Conservation (phyloP, 2,888 invertebrate genomes). For the Diarsia dahlii region DNA sequence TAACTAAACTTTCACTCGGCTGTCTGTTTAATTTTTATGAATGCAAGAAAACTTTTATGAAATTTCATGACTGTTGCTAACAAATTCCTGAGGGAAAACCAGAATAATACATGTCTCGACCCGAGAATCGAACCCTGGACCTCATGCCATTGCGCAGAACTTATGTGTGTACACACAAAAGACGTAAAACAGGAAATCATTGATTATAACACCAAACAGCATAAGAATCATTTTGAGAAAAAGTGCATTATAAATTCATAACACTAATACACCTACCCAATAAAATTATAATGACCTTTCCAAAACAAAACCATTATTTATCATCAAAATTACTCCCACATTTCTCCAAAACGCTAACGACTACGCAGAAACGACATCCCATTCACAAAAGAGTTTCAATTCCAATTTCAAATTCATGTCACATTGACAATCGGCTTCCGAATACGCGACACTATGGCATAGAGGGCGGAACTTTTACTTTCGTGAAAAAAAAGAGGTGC, state of each 20-base stretch:
- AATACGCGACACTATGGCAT: conserved; percentile 80
- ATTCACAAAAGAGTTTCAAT: conserved; percentile 66
- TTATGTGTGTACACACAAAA: too few species aligned
- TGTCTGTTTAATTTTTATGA: too few species aligned
- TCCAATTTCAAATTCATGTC: conserved; percentile 81
- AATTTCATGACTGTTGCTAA: too few species aligned
- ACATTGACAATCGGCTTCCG: conserved; percentile 80
- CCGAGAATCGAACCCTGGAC: too few species aligned
- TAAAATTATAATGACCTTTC: conserved; percentile 23
- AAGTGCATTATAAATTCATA: conserved; percentile 18
- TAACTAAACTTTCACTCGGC: too few species aligned
- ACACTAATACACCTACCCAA: not conserved
- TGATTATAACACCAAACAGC: not conserved
- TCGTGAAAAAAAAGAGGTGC: conserved; percentile 75
- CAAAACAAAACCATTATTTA: conserved; percentile 25
- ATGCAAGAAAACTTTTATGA: not conserved
- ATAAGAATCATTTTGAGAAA: not conserved
- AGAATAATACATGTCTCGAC: too few species aligned
- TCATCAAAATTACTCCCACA: conserved; percentile 20
- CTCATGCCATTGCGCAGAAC: too few species aligned
- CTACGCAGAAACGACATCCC: conserved; percentile 70
- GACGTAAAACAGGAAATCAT: not conserved
- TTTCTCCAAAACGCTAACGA: conserved; percentile 65
- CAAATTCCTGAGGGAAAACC: too few species aligned
- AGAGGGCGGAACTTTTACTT: conserved; percentile 83